Percentiles rank a stretch among this genome's conserved stretches.
These are phyloP conservation scores for Phaethon lepturus DNA, from an alignment of 2,113 vertebrate genomes.

Conservation along the genomic window DNA sequence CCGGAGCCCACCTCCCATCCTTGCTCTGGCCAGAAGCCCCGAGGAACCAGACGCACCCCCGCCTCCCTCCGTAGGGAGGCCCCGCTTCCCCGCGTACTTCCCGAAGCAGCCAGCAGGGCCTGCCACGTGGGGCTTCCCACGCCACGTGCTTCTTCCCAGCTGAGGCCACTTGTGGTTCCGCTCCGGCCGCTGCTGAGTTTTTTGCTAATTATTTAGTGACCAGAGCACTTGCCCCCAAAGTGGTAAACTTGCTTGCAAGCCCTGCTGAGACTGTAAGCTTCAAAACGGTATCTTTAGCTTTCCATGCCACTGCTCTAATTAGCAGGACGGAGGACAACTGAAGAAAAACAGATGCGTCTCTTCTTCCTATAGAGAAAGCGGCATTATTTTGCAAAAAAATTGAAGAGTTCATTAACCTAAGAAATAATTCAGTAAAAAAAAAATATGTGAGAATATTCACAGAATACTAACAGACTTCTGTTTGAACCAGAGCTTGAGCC, in stretches of 20 bases:
- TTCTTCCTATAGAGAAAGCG: neutral
- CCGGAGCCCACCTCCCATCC: neutral
- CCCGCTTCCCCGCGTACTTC: accelerated
- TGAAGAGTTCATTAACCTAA: neutral
- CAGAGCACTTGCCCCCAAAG: neutral
- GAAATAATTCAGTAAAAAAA: neutral
- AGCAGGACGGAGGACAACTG: neutral
- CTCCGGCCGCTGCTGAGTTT: neutral
- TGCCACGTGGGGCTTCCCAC: accelerated
- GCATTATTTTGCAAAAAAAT: neutral
- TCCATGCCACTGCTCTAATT: neutral
- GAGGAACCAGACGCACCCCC: neutral
- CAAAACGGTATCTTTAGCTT: neutral
- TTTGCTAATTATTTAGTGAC: neutral
- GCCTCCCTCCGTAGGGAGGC: neutral
- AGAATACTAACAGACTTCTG: neutral
- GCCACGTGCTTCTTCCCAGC: accelerated
- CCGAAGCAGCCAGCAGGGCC: neutral
- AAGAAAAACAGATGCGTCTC: neutral
- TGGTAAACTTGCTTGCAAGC: neutral
- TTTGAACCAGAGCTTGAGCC: neutral
- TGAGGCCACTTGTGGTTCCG: neutral
- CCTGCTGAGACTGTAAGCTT: neutral
- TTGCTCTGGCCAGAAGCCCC: neutral
- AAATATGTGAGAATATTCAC: neutral